These are phyloP conservation scores for Saxidomus purpurata DNA, from an alignment of 1,140 invertebrate species.

Conservation along the genomic window DNA sequence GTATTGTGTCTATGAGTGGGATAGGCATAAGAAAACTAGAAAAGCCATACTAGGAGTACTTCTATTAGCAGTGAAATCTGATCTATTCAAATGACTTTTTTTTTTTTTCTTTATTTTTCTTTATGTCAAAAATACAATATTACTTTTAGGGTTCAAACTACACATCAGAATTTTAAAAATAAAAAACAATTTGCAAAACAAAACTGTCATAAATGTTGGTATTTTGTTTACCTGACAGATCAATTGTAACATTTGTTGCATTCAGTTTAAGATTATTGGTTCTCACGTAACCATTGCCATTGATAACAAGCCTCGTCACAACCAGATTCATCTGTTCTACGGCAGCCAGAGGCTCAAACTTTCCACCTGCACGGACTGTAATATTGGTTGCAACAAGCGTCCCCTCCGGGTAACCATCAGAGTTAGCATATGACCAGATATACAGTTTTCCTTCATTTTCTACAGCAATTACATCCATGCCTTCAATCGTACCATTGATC, in stretches of 20 bases:
- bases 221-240: conserved; percentile 80
- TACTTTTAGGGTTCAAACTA: too few relatives aligned
- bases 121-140: too few relatives aligned
- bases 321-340: conserved; percentile 69
- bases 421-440: conserved; percentile 79
- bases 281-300: conserved; percentile 77
- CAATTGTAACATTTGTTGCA: conserved; percentile 78
- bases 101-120: too few relatives aligned
- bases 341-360: conserved; percentile 75
- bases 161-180: too few relatives aligned
- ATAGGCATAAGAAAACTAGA: too few relatives aligned
- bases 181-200: too few relatives aligned
- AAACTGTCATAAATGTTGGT: too few relatives aligned
- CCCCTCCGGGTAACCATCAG: conserved; percentile 69
- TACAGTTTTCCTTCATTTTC: conserved; percentile 78
- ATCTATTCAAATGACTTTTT: too few relatives aligned
- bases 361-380: conserved; percentile 76
- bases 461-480: conserved; percentile 73
- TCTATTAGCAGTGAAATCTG: too few relatives aligned
- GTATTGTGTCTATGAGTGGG: too few relatives aligned
- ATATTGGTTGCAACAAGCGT: conserved; percentile 73
- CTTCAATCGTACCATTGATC: conserved; percentile 77
- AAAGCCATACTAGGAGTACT: too few relatives aligned
- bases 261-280: conserved; percentile 76
- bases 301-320: conserved; percentile 71